These are phyloP conservation scores for Ceratina calcarata DNA, from an alignment of 1,140 invertebrate species.

Conservation along the genomic window DNA sequence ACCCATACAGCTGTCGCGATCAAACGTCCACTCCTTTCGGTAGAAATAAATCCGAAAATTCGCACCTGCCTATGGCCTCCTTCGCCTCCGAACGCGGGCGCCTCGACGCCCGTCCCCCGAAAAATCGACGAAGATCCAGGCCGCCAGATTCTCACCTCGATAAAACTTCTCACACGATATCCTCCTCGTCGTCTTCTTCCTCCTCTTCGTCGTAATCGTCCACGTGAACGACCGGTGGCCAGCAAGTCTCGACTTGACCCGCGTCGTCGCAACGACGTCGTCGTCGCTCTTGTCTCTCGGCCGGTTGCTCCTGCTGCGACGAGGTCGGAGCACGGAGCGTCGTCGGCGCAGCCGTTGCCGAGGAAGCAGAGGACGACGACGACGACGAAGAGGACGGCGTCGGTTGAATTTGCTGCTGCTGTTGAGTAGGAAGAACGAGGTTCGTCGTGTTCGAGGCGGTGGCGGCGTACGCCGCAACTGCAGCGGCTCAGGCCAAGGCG, in stretches of 20 bases:
- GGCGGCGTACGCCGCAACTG: slow-evolving; percentile 67
- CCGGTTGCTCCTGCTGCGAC: slow-evolving; percentile 4
- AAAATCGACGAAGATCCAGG: neutral
- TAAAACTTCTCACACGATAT: slow-evolving; percentile 31
- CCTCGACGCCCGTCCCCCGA: too few species aligned
- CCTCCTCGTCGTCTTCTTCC: slow-evolving; percentile 67
- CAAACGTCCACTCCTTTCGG: neutral
- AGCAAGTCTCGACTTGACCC: slow-evolving; percentile 38
- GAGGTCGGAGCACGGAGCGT: neutral
- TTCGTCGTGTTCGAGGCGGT: slow-evolving; percentile 28
- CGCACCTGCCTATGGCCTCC: slow-evolving; percentile 2
- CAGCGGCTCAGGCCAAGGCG: slow-evolving; percentile 84
- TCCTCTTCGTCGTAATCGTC: slow-evolving; percentile 66
- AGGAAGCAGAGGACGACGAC: neutral
- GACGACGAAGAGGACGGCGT: neutral
- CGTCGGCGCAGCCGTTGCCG: neutral
- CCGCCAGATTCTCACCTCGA: slow-evolving; percentile 19
- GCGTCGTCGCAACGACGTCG: slow-evolving; percentile 33
- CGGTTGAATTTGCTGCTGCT: too few species aligned
- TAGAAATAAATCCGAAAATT: slow-evolving; percentile 9
- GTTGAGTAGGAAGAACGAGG: neutral
- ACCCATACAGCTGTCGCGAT: neutral
- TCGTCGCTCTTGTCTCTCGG: slow-evolving; percentile 27
- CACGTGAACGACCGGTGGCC: slow-evolving; percentile 62
- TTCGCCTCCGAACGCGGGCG: neutral